phyloP scores from a whole-genome alignment of 2,797 vertebrate genomes.

The Lophotriccus pileatus region DNA sequence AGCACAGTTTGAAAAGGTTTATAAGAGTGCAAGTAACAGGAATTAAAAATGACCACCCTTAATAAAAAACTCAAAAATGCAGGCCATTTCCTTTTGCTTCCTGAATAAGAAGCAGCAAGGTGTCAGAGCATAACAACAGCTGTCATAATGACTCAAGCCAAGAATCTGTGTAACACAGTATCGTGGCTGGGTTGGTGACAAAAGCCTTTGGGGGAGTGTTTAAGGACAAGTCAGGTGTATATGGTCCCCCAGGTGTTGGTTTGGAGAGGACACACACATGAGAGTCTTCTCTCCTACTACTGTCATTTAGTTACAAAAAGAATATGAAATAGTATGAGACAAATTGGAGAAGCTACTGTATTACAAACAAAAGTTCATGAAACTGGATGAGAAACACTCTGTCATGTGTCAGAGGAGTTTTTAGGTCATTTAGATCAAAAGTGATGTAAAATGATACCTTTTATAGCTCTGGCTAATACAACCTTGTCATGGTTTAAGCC shows the following conservation, averaged over 20 bases:
- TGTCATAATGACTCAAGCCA: background rate
- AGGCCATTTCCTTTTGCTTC: background rate
- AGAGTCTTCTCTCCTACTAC: background rate
- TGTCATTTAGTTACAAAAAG: background rate
- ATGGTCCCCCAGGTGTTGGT: background rate
- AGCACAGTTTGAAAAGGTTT: background rate
- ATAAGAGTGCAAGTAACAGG: background rate
- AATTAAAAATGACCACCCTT: background rate
- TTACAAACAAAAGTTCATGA: background rate
- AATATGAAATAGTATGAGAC: background rate
- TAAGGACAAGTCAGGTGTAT: background rate
- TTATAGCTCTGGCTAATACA: background rate
- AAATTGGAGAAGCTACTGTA: background rate
- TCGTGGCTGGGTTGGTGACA: background rate
- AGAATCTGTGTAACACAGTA: background rate
- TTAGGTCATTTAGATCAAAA: background rate
- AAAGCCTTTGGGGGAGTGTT: background rate
- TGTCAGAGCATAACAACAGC: background rate
- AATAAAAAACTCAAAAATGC: background rate
- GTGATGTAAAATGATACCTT: background rate
- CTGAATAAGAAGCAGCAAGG: background rate
- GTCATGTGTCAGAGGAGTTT: background rate
- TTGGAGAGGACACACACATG: background rate
- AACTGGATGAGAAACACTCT: background rate
- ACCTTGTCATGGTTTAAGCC: background rate